Percentiles rank a stretch among this genome's conserved stretches.
Evolutionary conservation across 2,113 vertebrate genomes (phyloP).

Genomic region (Galeopterus variegatus): DNA sequence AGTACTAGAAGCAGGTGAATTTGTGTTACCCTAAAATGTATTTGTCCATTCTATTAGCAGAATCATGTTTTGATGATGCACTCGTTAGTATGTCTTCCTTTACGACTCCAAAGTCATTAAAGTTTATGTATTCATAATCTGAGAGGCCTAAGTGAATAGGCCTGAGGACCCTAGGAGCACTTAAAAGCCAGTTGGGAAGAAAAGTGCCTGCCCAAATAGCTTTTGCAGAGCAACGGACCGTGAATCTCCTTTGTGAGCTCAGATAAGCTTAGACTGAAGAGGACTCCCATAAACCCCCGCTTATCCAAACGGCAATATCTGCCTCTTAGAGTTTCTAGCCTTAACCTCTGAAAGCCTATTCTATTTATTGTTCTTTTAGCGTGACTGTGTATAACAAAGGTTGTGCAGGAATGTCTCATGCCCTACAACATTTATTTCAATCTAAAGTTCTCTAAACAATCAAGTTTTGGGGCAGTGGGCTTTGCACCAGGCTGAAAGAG

Average conservation of each 20-base stretch:
- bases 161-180: slow-evolving; percentile 36
- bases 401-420: background rate
- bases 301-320: background rate
- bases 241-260: slow-evolving; percentile 38
- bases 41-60: slow-evolving; percentile 46
- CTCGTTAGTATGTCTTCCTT: slow-evolving; percentile 24
- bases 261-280: slow-evolving; percentile 40
- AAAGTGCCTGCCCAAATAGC: slow-evolving; percentile 37
- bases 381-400: background rate
- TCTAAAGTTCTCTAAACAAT: background rate
- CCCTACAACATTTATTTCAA: slow-evolving; percentile 52
- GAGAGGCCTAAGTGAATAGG: slow-evolving; percentile 23
- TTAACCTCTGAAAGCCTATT: slow-evolving; percentile 30
- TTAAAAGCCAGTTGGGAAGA: slow-evolving; percentile 50
- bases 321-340: background rate
- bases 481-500: background rate
- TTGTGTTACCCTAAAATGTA: background rate
- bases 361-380: slow-evolving; percentile 33
- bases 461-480: background rate
- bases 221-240: slow-evolving; percentile 64
- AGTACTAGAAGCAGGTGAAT: background rate
- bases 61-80: background rate
- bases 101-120: slow-evolving; percentile 70
- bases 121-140: slow-evolving; percentile 58
- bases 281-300: background rate